Conservation (phyloP, 2,888 invertebrate genomes). For the Lysandra bellargus region DNA sequence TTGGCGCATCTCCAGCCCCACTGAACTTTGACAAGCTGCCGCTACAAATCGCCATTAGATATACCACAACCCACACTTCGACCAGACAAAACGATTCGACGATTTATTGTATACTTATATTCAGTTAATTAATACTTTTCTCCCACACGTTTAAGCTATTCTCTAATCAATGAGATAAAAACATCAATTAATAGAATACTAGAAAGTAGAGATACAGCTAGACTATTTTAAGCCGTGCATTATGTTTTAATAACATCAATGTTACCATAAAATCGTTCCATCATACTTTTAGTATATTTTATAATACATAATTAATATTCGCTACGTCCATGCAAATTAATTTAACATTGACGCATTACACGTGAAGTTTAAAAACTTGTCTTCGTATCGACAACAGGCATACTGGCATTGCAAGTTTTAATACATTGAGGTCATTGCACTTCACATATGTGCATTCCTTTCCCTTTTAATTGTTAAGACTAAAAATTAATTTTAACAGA, state of each 20-base stretch:
- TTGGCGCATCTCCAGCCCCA: constrained; percentile 76
- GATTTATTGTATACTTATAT: constrained; percentile 4
- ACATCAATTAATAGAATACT: background rate
- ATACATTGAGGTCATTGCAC: constrained; percentile 57
- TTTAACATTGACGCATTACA: constrained; percentile 1
- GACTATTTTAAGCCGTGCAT: background rate
- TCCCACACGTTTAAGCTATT: background rate
- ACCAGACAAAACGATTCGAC: background rate
- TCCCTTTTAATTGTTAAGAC: constrained; percentile 54
- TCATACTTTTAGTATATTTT: background rate
- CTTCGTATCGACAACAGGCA: constrained; percentile 35
- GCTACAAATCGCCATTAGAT: constrained; percentile 54
- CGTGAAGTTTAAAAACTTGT: constrained; percentile 34
- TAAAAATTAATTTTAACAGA: background rate
- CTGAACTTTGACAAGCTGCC: constrained; percentile 76
- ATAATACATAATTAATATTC: background rate
- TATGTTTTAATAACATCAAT: background rate
- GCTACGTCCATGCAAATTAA: background rate
- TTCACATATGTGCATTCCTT: constrained; percentile 54
- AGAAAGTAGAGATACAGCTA: background rate
- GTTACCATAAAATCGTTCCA: background rate
- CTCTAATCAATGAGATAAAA: background rate
- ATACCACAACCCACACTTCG: constrained; percentile 12
- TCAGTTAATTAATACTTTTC: constrained; percentile 1
- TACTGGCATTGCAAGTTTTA: constrained; percentile 44